These are phyloP conservation scores for Catharus minimus DNA, from an alignment of 2,113 vertebrate genomes.

Conservation along the genomic window DNA sequence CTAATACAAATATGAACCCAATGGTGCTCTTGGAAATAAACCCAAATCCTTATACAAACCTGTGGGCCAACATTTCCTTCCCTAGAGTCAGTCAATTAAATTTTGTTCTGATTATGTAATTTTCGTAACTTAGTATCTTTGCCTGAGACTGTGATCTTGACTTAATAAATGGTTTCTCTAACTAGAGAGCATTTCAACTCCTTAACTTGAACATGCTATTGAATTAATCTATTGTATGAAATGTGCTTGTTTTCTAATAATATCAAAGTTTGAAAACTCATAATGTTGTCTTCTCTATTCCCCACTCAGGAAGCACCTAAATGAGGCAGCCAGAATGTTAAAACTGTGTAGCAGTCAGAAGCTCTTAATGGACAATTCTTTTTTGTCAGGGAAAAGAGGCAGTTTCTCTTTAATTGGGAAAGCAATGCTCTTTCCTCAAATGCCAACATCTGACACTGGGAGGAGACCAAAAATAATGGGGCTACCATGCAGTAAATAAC, in stretches of 20 bases:
- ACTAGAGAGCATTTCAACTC: neutral
- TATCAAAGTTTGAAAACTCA: neutral
- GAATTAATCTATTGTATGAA: neutral
- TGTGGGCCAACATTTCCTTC: neutral
- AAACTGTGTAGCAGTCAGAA: neutral
- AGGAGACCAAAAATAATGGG: slow-evolving; percentile 29
- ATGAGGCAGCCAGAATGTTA: neutral
- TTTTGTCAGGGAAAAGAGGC: neutral
- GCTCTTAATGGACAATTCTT: neutral
- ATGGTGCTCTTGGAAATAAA: neutral
- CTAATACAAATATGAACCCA: neutral
- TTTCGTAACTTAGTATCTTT: neutral
- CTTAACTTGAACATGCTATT: neutral
- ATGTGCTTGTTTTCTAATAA: neutral
- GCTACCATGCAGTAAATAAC: slow-evolving; percentile 42
- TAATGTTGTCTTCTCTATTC: neutral
- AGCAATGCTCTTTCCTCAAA: neutral
- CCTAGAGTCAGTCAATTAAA: neutral
- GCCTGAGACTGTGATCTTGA: neutral
- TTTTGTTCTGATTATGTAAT: neutral
- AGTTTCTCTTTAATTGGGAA: slow-evolving; percentile 1
- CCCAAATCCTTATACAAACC: neutral
- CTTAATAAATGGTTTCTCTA: neutral
- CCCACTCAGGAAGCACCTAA: neutral
- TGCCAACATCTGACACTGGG: neutral